Evolutionary conservation across 2,113 vertebrate species (phyloP).

Genomic region (Ia io): DNA sequence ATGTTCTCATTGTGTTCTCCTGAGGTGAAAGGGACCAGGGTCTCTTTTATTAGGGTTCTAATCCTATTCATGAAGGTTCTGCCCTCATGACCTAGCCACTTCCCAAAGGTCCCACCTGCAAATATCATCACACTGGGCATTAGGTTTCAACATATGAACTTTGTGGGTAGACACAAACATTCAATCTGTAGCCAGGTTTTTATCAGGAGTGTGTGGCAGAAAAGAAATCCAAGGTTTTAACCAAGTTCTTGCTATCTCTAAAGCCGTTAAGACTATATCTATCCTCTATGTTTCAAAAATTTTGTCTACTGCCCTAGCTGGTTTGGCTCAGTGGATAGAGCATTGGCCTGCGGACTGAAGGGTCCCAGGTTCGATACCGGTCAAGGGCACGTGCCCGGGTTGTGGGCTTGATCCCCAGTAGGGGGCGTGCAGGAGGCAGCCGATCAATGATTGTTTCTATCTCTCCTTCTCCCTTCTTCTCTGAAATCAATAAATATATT

Average conservation of each 20-base stretch:
- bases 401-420: too few species aligned
- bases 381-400: too few species aligned
- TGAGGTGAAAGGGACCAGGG: neutral
- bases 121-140: neutral
- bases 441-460: too few species aligned
- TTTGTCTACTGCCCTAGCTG: too few species aligned
- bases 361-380: too few species aligned
- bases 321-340: too few species aligned
- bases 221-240: slow-evolving; percentile 42
- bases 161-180: neutral
- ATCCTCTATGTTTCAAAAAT: slow-evolving; percentile 27
- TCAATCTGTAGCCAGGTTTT: neutral
- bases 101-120: neutral
- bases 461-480: too few species aligned
- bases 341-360: too few species aligned
- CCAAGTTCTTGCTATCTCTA: slow-evolving; percentile 35
- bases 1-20: neutral
- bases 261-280: neutral
- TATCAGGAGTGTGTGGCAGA: neutral
- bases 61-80: neutral
- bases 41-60: neutral
- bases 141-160: neutral
- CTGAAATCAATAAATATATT: too few species aligned
- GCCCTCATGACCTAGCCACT: neutral
- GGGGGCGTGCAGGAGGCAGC: too few species aligned